Base-by-base conservation (phyloP, 1,140 invertebrate genomes). In the Procambarus clarkii region DNA sequence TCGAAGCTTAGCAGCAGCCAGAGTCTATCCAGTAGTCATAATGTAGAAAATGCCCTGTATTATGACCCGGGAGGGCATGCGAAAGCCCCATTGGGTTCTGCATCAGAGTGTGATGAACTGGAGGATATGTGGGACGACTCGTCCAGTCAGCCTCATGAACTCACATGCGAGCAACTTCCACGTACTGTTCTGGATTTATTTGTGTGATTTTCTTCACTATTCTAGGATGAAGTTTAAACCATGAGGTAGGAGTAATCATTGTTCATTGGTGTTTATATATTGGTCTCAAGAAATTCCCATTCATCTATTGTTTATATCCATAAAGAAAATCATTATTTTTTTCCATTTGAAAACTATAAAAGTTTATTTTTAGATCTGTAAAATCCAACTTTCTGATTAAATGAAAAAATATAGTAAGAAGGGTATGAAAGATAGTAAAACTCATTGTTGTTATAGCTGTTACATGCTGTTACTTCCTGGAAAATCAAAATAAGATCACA, bases 111-210 rank as follows among this genome's bases (percentile, higher is more conserved):
- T 82, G 90, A 86, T 74, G 84, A 91, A 15, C 34, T 93, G 45
- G 91, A 89, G 50, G 88, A 91, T 44, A 80, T 92, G 83, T 92
- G 91, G 91, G 92, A 93, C 45, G 92, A 93, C 54, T 54, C 58
- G 24, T 69, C 84, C 48, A 86, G 76, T 80, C 87, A 89, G 54
- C 48, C 82, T 13, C 86, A 89, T 48, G 86, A 88, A 60, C 58
- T 79, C 13, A 89, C 54, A n/a, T 44, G 54, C 48, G 91, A 92
- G 34, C 86, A 92, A 45, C 69, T 93, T 13, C 92, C 92, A 8
- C 87, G 91, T 48, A 93, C 92, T n/a, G 87, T 93, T n/a, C 89
- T 93, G 13, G 92, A 93, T 78, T 78, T 93, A 8, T 93, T 93
- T 87, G 92, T 93, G 11, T 93, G 71, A 91, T 5, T 71, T 24